phyloP scores from a whole-genome alignment of 2,797 vertebrate species.

The Bucorvus abyssinicus region DNA sequence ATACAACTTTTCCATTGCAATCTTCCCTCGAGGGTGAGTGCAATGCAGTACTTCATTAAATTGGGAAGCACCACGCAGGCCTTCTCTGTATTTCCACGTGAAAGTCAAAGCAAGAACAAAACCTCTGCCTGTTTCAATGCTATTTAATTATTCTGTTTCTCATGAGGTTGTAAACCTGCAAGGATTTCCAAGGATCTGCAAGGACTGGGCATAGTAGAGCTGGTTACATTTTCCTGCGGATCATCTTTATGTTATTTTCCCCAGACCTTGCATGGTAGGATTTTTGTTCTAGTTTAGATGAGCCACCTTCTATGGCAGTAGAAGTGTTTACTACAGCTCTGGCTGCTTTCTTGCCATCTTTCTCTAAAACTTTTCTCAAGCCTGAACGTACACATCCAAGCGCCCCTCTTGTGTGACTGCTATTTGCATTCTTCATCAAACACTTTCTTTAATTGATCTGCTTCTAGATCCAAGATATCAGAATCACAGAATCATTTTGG shows the following conservation, averaged over 20 bases:
- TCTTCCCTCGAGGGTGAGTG: not conserved
- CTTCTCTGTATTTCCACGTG: not conserved
- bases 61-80: not conserved
- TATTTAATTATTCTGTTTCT: not conserved
- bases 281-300: not conserved
- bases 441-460: not conserved
- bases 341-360: not conserved
- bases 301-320: not conserved
- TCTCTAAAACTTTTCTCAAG: not conserved
- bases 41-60: not conserved
- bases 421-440: not conserved
- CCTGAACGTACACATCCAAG: not conserved
- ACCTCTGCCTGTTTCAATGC: not conserved
- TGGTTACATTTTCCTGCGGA: not conserved
- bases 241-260: not conserved
- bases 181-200: not conserved
- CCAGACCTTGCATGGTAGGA: accelerated
- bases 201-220: not conserved
- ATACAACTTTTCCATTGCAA: not conserved
- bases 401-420: not conserved
- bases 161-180: not conserved
- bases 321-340: not conserved
- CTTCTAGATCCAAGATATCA: not conserved
- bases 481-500: too few relatives aligned
- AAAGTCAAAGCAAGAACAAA: not conserved